Conservation (phyloP, 2,113 vertebrate genomes). For the Rhea americana region DNA sequence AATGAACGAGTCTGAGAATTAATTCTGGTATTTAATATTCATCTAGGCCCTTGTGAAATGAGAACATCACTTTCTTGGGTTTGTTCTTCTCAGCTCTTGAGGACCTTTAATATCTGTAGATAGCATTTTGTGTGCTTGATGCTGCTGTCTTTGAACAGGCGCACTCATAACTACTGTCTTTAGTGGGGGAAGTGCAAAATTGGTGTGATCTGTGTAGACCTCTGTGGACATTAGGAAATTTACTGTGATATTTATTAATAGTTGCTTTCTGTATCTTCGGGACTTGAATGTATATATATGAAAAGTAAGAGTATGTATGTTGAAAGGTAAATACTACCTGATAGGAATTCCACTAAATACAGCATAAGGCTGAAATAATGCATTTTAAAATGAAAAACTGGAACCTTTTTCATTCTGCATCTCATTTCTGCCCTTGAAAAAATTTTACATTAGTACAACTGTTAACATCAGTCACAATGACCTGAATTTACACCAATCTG, state of each 20-base stretch:
- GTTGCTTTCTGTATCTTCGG: not conserved
- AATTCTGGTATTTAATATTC: conserved; percentile 16
- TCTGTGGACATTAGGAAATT: not conserved
- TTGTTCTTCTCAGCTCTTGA: conserved; percentile 14
- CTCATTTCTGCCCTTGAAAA: not conserved
- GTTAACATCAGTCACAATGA: not conserved
- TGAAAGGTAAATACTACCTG: not conserved
- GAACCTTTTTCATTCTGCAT: not conserved
- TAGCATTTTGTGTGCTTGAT: not conserved
- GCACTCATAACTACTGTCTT: not conserved
- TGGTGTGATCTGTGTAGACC: not conserved
- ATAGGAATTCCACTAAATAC: not conserved
- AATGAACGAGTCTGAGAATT: not conserved
- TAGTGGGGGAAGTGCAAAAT: not conserved
- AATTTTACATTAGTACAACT: not conserved
- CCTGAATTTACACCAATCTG: not conserved
- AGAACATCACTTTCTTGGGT: not conserved
- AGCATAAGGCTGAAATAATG: not conserved
- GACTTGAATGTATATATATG: not conserved
- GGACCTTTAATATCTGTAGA: not conserved
- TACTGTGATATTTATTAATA: not conserved
- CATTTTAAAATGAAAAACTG: not conserved
- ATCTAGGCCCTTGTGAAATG: not conserved
- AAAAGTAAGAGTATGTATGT: not conserved
- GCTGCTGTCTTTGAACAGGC: not conserved